phyloP scores from a whole-genome alignment of 1,140 invertebrate species.

The Sycophaga agraensis region DNA sequence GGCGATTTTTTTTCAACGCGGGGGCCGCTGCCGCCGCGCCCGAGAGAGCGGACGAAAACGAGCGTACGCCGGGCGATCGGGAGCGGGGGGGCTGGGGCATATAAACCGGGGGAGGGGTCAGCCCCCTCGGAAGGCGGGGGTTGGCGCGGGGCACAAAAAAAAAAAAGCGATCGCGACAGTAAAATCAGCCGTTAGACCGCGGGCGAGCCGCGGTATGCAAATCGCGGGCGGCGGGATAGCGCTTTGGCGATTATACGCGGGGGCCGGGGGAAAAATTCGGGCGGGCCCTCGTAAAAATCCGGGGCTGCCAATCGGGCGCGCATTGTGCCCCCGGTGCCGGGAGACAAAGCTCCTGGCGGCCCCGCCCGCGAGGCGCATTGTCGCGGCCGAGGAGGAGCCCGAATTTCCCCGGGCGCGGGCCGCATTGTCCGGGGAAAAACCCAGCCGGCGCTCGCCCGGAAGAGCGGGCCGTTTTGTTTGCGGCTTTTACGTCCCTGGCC shows the following conservation, averaged over 20 bases:
- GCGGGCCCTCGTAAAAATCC: constrained; percentile 55
- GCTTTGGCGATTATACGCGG: constrained; percentile 52
- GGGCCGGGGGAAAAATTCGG: constrained; percentile 42
- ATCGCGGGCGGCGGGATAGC: constrained; percentile 50
- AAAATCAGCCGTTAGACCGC: constrained; percentile 42
- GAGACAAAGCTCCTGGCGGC: constrained; percentile 42
- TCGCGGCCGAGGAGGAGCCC: neutral
- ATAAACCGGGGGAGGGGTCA: neutral
- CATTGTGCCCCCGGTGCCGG: constrained; percentile 46
- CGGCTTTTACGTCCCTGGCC: neutral
- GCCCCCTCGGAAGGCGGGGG: neutral
- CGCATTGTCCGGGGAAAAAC: no score
- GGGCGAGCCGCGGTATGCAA: constrained; percentile 44
- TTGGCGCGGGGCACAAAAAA: constrained; percentile 4
- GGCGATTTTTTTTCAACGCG: neutral
- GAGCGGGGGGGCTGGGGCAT: no score
- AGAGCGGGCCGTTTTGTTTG: no score
- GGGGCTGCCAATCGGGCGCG: constrained; percentile 48
- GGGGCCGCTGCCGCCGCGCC: neutral
- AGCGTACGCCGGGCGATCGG: neutral
- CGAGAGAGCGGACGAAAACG: constrained; percentile 7
- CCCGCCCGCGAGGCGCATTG: constrained; percentile 8
- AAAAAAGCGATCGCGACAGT: constrained; percentile 35
- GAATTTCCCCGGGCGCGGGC: no score
- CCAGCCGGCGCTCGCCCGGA: no score